These are phyloP conservation scores for Hylaeus anthracinus DNA, from an alignment of 1,140 invertebrate genomes.

Conservation along the genomic window DNA sequence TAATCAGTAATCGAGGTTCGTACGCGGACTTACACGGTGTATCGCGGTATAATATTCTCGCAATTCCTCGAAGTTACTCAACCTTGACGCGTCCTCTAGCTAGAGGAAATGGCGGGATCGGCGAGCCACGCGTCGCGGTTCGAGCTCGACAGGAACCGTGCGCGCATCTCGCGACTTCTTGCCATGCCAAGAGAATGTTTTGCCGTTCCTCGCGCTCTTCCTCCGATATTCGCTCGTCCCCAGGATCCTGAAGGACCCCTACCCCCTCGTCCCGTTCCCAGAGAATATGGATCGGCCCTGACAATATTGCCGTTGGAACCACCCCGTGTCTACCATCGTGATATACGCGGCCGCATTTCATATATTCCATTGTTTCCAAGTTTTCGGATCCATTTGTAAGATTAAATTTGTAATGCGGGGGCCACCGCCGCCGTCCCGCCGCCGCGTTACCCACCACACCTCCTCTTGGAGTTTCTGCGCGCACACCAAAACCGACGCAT, in stretches of 20 bases:
- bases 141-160: constrained; percentile 62
- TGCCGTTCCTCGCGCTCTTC: constrained; percentile 40
- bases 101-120: background rate
- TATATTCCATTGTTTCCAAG: constrained; percentile 82
- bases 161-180: constrained; percentile 60
- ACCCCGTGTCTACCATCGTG: constrained; percentile 73
- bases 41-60: too few relatives aligned
- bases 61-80: too few relatives aligned
- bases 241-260: constrained; percentile 16
- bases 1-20: too few relatives aligned
- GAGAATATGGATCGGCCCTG: constrained; percentile 80
- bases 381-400: constrained; percentile 82
- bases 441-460: constrained; percentile 41
- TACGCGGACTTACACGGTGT: too few relatives aligned
- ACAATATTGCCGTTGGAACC: constrained; percentile 79
- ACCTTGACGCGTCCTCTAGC: too few relatives aligned
- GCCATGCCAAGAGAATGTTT: constrained; percentile 57
- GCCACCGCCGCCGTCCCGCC: constrained; percentile 37
- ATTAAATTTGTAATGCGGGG: constrained; percentile 82
- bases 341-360: constrained; percentile 80
- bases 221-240: constrained; percentile 19
- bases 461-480: constrained; percentile 56
- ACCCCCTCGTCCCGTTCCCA: constrained; percentile 53
- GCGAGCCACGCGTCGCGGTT: constrained; percentile 18
- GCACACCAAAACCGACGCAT: constrained; percentile 74